Percentiles rank a stretch among this genome's conserved stretches.
Evolutionary conservation across 2,797 vertebrate species (phyloP).

Genomic region (Cuculus canorus): DNA sequence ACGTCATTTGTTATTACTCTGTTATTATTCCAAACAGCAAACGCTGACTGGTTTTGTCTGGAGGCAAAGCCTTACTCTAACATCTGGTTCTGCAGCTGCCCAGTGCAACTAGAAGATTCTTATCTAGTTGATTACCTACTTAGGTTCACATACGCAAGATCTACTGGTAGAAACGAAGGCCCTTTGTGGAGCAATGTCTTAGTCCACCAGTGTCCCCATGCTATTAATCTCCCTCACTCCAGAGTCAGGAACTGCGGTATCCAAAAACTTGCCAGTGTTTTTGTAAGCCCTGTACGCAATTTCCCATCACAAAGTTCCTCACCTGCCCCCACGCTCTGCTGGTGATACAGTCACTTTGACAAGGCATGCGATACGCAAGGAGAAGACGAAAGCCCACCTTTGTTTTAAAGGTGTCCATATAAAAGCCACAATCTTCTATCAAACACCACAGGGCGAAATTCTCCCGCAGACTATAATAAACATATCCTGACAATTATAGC

Average conservation of each 20-base stretch:
- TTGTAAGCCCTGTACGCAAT: neutral
- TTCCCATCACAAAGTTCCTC: neutral
- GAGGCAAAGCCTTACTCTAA: neutral
- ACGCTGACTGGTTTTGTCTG: neutral
- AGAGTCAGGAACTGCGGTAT: neutral
- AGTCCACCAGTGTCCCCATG: neutral
- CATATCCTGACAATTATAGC: neutral
- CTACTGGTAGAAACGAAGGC: neutral
- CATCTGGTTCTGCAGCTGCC: neutral
- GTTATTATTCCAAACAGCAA: neutral
- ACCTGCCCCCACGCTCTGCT: neutral
- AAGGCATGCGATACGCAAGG: accelerated
- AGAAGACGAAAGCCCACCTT: neutral
- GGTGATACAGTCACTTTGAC: neutral
- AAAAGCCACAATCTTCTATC: neutral
- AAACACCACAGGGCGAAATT: neutral
- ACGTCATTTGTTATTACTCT: neutral
- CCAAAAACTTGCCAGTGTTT: neutral
- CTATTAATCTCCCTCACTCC: neutral
- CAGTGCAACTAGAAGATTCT: neutral
- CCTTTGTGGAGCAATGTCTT: neutral
- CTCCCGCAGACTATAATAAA: neutral
- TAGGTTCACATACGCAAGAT: neutral
- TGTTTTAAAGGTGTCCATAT: neutral
- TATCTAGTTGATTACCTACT: neutral